These are phyloP conservation scores for Sebastes schlegelii DNA, from an alignment of 2,113 vertebrate species.

Conservation along the genomic window DNA sequence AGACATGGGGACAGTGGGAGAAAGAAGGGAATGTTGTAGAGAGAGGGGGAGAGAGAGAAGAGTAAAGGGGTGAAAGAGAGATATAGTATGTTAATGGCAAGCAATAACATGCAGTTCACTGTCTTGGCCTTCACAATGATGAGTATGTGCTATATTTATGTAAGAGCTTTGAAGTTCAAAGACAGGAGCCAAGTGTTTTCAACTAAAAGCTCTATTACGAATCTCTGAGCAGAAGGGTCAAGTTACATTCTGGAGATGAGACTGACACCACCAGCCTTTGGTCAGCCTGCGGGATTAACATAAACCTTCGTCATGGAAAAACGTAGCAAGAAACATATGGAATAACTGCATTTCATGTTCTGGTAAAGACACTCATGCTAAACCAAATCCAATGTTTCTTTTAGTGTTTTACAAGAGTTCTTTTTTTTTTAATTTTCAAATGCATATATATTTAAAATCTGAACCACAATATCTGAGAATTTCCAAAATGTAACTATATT, in stretches of 20 bases:
- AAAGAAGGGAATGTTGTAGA: conserved; percentile 47
- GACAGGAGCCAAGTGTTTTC: conserved; percentile 40
- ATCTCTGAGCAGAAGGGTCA: conserved; percentile 24
- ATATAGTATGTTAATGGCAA: conserved; percentile 65
- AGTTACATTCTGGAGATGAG: conserved; percentile 28
- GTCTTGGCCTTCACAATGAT: conserved; percentile 50
- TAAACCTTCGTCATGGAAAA: conserved; percentile 22
- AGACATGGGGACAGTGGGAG: conserved; percentile 46
- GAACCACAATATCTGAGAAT: neutral
- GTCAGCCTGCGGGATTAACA: conserved; percentile 10
- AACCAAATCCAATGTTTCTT: neutral
- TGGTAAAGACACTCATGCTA: neutral
- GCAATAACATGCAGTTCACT: conserved; percentile 71
- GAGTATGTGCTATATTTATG: conserved; percentile 59
- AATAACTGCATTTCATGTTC: conserved; percentile 15
- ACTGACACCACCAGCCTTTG: conserved; percentile 13
- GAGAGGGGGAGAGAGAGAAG: conserved; percentile 18
- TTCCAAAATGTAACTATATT: neutral
- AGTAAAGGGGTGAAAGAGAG: conserved; percentile 10
- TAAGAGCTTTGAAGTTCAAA: conserved; percentile 58
- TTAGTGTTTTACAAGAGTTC: neutral
- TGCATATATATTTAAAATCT: neutral
- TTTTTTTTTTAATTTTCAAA: neutral
- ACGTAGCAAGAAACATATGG: conserved; percentile 12
- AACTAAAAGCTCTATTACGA: conserved; percentile 44